Percentiles rank a stretch among this genome's conserved stretches.
phyloP scores from a whole-genome alignment of 2,113 vertebrate species.

The Alligator mississippiensis region DNA sequence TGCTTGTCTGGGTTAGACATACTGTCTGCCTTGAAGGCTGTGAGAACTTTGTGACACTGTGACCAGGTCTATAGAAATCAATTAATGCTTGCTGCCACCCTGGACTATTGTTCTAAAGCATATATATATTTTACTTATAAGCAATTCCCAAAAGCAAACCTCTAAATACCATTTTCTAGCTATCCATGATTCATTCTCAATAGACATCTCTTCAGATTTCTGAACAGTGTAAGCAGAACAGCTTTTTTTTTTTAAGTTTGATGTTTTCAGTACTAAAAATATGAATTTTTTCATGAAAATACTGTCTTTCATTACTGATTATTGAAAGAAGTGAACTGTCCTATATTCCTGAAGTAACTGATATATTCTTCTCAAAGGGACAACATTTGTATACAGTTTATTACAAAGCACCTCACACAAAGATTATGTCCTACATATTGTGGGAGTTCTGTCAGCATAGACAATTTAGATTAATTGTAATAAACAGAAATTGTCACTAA shows the following conservation, averaged over 20 bases:
- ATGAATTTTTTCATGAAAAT: conserved; percentile 16
- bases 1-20: too few species aligned
- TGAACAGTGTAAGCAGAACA: conserved; percentile 32
- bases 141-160: too few species aligned
- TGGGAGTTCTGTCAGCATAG: conserved; percentile 62
- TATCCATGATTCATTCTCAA: neutral
- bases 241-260: conserved; percentile 21
- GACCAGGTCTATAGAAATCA: too few species aligned
- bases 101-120: too few species aligned
- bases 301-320: conserved; percentile 27
- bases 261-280: neutral
- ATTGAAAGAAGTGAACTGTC: conserved; percentile 23
- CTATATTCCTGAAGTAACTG: conserved; percentile 16
- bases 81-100: too few species aligned
- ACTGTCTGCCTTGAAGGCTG: too few species aligned
- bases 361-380: conserved; percentile 11
- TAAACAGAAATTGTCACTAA: conserved; percentile 79
- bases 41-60: too few species aligned
- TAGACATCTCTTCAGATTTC: conserved; percentile 12
- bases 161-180: too few species aligned
- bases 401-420: conserved; percentile 51
- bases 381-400: conserved; percentile 25
- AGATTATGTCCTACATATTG: conserved; percentile 47
- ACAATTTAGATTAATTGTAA: conserved; percentile 76
- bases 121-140: too few species aligned